Conservation (phyloP, 2,113 vertebrate species). For the Martes martes region DNA sequence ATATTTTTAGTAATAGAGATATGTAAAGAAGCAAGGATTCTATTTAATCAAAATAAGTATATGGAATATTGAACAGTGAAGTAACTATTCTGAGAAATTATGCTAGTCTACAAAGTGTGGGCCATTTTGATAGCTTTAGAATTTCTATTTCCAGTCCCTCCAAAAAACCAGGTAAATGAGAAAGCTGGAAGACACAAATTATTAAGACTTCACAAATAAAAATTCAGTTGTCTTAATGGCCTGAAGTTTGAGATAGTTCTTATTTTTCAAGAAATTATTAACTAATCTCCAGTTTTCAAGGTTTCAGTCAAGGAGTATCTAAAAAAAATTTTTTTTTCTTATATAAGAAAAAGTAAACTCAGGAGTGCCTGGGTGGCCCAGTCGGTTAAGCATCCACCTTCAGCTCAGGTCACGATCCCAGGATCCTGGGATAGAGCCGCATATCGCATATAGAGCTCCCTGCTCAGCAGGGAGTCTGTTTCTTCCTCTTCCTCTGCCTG, state of each 20-base stretch:
- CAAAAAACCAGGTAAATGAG: neutral
- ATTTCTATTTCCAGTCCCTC: neutral
- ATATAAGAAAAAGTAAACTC: neutral
- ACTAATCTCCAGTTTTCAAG: neutral
- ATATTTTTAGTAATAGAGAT: neutral
- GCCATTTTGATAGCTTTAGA: neutral
- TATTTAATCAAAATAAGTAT: neutral
- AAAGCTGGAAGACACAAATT: neutral
- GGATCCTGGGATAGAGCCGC: neutral
- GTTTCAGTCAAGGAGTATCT: neutral
- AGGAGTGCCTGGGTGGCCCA: neutral
- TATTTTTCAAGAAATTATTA: neutral
- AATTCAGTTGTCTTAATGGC: neutral
- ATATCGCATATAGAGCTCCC: accelerated
- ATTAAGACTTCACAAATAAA: neutral
- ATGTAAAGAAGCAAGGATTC: neutral
- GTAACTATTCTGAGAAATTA: neutral
- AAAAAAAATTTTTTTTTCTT: neutral
- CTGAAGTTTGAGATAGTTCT: neutral
- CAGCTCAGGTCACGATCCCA: neutral
- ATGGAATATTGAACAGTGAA: neutral
- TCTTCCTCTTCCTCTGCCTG: neutral
- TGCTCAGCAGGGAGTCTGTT: neutral
- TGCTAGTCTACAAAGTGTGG: neutral
- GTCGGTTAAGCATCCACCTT: neutral